A percentile compares a stretch with the other conserved stretches of the same genome.
phyloP scores from a whole-genome alignment of 2,113 vertebrate species.

The Poicephalus gulielmi region DNA sequence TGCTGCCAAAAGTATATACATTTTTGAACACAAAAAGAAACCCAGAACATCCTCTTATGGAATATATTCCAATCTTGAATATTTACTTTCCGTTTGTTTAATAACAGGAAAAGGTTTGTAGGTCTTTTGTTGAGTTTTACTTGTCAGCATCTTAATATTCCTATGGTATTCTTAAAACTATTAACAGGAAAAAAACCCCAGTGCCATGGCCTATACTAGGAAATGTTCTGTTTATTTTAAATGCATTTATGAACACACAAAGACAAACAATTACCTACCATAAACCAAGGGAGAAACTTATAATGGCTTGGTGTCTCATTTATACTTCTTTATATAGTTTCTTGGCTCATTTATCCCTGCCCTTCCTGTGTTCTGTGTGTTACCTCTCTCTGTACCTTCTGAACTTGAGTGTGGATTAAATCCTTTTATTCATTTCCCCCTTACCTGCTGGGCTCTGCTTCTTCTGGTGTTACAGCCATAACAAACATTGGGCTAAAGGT shows the following conservation, averaged over 20 bases:
- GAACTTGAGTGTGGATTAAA: not conserved
- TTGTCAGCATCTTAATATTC: slow-evolving; percentile 79
- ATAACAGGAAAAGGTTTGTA: slow-evolving; percentile 82
- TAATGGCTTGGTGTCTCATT: not conserved
- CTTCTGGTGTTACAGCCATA: not conserved
- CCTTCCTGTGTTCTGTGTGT: not conserved
- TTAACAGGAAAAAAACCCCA: slow-evolving; percentile 73
- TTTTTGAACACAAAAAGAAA: slow-evolving; percentile 63
- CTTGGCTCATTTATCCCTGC: not conserved
- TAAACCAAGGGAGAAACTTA: slow-evolving; percentile 17
- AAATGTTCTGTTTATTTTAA: slow-evolving; percentile 75
- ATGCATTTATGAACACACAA: slow-evolving; percentile 66
- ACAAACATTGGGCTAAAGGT: not conserved
- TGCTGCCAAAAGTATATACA: slow-evolving; percentile 71
- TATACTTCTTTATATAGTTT: not conserved
- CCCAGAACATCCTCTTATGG: slow-evolving; percentile 79
- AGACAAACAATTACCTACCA: slow-evolving; percentile 49
- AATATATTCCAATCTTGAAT: slow-evolving; percentile 74
- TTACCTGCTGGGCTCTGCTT: not conserved
- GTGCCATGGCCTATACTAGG: slow-evolving; percentile 73
- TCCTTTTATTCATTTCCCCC: not conserved
- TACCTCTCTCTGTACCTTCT: not conserved
- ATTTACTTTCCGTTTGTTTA: slow-evolving; percentile 82
- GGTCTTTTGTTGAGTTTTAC: slow-evolving; percentile 78
- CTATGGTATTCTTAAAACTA: slow-evolving; percentile 72